Evolutionary conservation across 2,888 invertebrate genomes (phyloP).

Genomic region (Pasiphila rectangulata): DNA sequence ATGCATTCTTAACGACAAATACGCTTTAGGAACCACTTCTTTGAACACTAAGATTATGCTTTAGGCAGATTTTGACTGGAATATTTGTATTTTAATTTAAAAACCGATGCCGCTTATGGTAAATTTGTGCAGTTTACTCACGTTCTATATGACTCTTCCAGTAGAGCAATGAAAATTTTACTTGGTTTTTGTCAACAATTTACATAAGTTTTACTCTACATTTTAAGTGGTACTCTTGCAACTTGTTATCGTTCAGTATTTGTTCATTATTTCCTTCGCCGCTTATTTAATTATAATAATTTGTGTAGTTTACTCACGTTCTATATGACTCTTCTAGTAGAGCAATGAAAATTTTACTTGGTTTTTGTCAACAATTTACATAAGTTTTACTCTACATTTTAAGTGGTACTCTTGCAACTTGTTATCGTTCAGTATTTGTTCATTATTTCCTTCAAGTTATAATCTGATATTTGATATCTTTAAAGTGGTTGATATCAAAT

Average conservation of each 20-base stretch:
- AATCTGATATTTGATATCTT: slow-evolving; percentile 9
- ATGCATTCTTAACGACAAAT: slow-evolving; percentile 45
- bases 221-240: neutral
- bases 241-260: neutral
- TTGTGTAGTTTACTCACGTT: too few relatives aligned
- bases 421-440: neutral
- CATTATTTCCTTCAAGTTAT: neutral
- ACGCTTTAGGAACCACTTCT: slow-evolving; percentile 45
- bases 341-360: too few relatives aligned
- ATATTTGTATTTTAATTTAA: neutral
- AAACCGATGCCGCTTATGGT: too few relatives aligned
- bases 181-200: neutral
- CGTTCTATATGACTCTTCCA: too few relatives aligned
- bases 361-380: neutral
- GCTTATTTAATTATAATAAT: too few relatives aligned
- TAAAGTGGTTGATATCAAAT: slow-evolving; percentile 14
- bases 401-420: neutral
- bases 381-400: neutral
- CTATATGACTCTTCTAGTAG: too few relatives aligned
- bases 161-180: too few relatives aligned
- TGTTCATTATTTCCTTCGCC: neutral
- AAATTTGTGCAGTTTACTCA: too few relatives aligned
- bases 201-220: neutral
- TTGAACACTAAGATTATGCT: slow-evolving; percentile 23
- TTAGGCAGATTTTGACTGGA: slow-evolving; percentile 9